Percentiles rank a stretch among this genome's conserved stretches.
Evolutionary conservation across 2,797 vertebrate species (phyloP).

Genomic region (Poecilia gillii): DNA sequence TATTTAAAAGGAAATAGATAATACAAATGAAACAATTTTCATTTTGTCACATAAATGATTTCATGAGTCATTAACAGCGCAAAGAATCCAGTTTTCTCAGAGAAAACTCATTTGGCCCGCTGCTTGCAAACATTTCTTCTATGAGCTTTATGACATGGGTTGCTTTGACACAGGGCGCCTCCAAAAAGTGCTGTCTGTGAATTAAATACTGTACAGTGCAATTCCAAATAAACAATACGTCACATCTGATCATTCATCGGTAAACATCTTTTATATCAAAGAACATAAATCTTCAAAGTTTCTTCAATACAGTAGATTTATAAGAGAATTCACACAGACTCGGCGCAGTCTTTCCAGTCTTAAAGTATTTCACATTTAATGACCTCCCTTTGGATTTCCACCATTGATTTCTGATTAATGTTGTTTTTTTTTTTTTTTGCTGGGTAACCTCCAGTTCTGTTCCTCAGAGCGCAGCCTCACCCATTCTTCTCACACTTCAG

Average conservation of each 20-base stretch:
- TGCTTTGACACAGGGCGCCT: constrained; percentile 56
- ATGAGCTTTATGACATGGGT: constrained; percentile 56
- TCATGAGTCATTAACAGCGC: constrained; percentile 70
- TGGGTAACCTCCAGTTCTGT: constrained; percentile 45
- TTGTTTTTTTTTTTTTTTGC: constrained; percentile 12
- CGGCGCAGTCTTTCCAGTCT: constrained; percentile 49
- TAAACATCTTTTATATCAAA: constrained; percentile 78
- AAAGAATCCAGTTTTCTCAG: constrained; percentile 41
- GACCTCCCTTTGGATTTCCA: constrained; percentile 64
- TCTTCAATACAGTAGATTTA: constrained; percentile 76
- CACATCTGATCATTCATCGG: constrained; percentile 77
- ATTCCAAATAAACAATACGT: constrained; percentile 76
- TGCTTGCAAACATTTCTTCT: constrained; percentile 48
- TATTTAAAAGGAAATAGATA: constrained; percentile 78
- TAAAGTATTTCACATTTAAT: constrained; percentile 70
- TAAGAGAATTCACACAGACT: constrained; percentile 67
- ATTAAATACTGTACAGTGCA: constrained; percentile 77
- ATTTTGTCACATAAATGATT: constrained; percentile 66
- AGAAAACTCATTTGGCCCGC: constrained; percentile 47
- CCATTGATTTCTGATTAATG: constrained; percentile 42
- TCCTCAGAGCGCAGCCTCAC: constrained; percentile 42
- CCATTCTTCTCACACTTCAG: constrained; percentile 75
- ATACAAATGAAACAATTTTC: constrained; percentile 73
- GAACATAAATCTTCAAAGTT: constrained; percentile 68
- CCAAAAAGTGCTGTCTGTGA: constrained; percentile 64